Percentiles rank a stretch among this genome's conserved stretches.
Evolutionary conservation across 2,888 invertebrate species (phyloP).

Genomic region (Ganaspis brasiliensis): DNA sequence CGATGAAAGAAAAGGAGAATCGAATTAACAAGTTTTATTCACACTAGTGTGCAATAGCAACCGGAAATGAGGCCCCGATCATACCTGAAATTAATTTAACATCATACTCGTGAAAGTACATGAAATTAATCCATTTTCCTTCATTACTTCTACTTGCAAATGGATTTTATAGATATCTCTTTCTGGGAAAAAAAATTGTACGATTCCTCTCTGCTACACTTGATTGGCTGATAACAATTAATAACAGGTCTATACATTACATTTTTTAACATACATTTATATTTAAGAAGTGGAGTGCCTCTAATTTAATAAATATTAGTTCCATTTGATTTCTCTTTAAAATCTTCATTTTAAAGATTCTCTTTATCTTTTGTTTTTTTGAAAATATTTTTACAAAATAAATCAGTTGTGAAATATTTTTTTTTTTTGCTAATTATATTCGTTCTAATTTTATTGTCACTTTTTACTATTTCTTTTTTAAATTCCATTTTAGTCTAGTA

Average conservation of each 20-base stretch:
- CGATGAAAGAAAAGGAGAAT: neutral
- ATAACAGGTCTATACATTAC: neutral
- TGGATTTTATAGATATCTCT: neutral
- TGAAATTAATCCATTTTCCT: neutral
- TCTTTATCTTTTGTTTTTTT: too few relatives aligned
- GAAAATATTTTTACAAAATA: too few relatives aligned
- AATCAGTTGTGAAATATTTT: too few relatives aligned
- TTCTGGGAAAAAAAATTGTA: neutral
- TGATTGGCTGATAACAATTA: neutral
- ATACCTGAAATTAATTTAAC: conserved; percentile 19
- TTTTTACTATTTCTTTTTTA: too few relatives aligned
- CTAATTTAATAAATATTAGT: too few relatives aligned
- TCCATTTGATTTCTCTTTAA: too few relatives aligned
- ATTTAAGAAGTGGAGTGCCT: too few relatives aligned
- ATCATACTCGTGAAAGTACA: conserved; percentile 22
- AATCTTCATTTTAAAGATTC: too few relatives aligned
- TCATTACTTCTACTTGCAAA: conserved; percentile 14
- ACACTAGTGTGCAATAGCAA: conserved; percentile 2
- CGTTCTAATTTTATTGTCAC: too few relatives aligned
- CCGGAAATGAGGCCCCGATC: conserved; percentile 34
- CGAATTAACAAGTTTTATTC: conserved; percentile 10
- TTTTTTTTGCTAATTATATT: too few relatives aligned
- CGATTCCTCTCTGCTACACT: neutral
- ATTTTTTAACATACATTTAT: too few relatives aligned
- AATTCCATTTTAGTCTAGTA: too few relatives aligned